These are phyloP conservation scores for Orussus abietinus DNA, from an alignment of 1,140 invertebrate genomes.

Conservation along the genomic window DNA sequence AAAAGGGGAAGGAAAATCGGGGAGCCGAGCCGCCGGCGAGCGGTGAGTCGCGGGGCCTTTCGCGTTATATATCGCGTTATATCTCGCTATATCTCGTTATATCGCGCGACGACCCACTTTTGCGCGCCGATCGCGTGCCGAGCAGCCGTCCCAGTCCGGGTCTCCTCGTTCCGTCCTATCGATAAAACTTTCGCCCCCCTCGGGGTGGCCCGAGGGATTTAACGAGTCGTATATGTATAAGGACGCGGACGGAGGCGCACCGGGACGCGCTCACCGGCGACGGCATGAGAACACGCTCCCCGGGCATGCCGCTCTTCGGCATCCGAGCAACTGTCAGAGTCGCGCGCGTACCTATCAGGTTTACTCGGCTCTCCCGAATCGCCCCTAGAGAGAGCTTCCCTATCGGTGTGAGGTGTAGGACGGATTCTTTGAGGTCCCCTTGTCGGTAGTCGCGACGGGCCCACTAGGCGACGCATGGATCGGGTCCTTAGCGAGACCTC, in stretches of 20 bases:
- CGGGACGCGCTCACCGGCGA: conserved; percentile 6
- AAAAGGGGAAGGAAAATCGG: too few relatives aligned
- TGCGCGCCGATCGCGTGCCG: conserved; percentile 30
- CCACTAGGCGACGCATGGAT: too few relatives aligned
- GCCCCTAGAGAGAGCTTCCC: conserved; percentile 1
- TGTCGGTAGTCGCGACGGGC: background rate
- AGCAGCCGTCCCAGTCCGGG: conserved; percentile 33
- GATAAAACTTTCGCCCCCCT: conserved; percentile 43
- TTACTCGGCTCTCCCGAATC: conserved; percentile 15
- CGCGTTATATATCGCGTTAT: conserved; percentile 1
- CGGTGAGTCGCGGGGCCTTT: too few relatives aligned
- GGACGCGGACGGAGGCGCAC: conserved; percentile 4
- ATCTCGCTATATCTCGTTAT: conserved; percentile 1
- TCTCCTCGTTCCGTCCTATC: conserved; percentile 33
- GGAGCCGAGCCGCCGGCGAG: too few relatives aligned
- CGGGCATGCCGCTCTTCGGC: conserved; percentile 37
- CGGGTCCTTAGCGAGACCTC: background rate
- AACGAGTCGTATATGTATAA: background rate
- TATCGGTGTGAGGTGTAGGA: background rate
- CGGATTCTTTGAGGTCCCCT: background rate
- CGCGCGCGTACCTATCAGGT: conserved; percentile 28
- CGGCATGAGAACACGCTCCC: conserved; percentile 1
- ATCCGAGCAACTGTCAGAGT: conserved; percentile 39
- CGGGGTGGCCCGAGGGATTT: background rate
- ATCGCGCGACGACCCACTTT: conserved; percentile 14